phyloP scores from a whole-genome alignment of 2,797 vertebrate species.

The Artibeus lituratus region DNA sequence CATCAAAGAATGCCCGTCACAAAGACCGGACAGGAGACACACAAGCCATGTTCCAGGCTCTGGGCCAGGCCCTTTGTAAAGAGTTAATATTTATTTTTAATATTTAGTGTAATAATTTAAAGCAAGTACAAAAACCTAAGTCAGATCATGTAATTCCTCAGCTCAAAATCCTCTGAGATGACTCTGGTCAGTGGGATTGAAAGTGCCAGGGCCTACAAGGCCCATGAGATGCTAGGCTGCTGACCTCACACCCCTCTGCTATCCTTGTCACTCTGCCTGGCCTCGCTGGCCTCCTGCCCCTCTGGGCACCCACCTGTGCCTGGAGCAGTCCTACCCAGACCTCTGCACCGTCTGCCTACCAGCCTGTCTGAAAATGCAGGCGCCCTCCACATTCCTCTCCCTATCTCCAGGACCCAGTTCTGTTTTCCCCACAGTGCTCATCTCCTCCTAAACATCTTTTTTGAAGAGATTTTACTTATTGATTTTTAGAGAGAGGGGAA shows the following conservation, averaged over 20 bases:
- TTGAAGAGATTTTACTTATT: background rate
- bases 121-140: conserved; percentile 41
- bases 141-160: conserved; percentile 47
- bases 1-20: background rate
- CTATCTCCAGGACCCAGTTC: background rate
- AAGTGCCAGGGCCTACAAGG: background rate
- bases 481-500: background rate
- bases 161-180: conserved; percentile 27
- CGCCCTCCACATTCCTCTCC: background rate
- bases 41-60: conserved; percentile 63
- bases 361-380: background rate
- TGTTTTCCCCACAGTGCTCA: background rate
- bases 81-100: conserved; percentile 77
- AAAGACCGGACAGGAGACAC: conserved; percentile 52
- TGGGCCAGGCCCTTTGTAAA: conserved; percentile 78
- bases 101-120: conserved; percentile 75
- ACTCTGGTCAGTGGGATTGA: conserved; percentile 30
- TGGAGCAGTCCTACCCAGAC: background rate
- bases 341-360: background rate
- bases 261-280: background rate
- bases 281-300: background rate
- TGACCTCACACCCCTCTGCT: background rate
- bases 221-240: background rate
- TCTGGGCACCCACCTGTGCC: background rate
- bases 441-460: background rate